Conservation (phyloP, 1,140 invertebrate genomes). For the Drosophila lowei region DNA sequence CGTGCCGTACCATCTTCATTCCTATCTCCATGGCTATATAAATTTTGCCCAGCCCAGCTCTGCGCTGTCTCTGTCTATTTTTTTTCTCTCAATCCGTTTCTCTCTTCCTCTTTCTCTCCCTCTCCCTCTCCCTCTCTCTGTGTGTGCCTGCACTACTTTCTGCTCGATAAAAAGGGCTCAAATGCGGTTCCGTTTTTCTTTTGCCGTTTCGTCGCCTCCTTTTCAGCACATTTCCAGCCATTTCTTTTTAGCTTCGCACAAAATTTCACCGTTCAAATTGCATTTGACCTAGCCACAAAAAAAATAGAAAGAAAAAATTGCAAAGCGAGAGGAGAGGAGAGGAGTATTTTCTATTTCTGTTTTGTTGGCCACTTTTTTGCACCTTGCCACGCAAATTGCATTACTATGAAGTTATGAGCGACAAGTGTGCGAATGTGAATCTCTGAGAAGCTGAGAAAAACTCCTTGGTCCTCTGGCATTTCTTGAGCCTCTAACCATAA, state of each 20-base stretch:
- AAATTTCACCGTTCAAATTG: slow-evolving; percentile 62
- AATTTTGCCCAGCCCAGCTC: slow-evolving; percentile 44
- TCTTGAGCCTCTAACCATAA: slow-evolving; percentile 27
- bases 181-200: slow-evolving; percentile 75
- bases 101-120: slow-evolving; percentile 6
- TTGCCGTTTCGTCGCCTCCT: slow-evolving; percentile 51
- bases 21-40: slow-evolving; percentile 57
- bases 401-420: slow-evolving; percentile 75
- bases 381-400: slow-evolving; percentile 67
- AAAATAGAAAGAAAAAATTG: slow-evolving; percentile 20
- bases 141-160: slow-evolving; percentile 52
- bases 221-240: slow-evolving; percentile 55
- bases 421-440: slow-evolving; percentile 78
- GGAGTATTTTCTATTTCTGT: slow-evolving; percentile 66
- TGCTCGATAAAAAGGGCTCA: slow-evolving; percentile 79
- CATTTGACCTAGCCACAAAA: slow-evolving; percentile 48
- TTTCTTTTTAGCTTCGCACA: slow-evolving; percentile 45
- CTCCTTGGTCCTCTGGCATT: slow-evolving; percentile 5
- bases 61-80: slow-evolving; percentile 1
- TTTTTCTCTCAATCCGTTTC: not conserved
- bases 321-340: slow-evolving; percentile 43
- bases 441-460: slow-evolving; percentile 26
- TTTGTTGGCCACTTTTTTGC: slow-evolving; percentile 52
- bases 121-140: slow-evolving; percentile 37
- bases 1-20: slow-evolving; percentile 50